These are phyloP conservation scores for Rallus crepitans DNA, from an alignment of 2,797 vertebrate species.

Conservation along the genomic window DNA sequence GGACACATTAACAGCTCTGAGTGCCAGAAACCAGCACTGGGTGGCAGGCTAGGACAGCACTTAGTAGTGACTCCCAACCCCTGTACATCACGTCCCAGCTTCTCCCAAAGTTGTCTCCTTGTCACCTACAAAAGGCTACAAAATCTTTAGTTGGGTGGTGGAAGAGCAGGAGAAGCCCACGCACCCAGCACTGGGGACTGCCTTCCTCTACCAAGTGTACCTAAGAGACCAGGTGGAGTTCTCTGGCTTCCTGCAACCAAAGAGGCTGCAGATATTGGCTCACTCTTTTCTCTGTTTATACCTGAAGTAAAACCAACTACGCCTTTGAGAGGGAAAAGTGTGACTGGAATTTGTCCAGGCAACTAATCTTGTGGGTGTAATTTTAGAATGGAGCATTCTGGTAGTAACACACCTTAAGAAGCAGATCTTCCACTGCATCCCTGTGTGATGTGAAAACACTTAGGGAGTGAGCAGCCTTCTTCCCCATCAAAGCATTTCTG, in stretches of 20 bases:
- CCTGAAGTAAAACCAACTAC: neutral
- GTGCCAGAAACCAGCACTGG: slow-evolving; percentile 71
- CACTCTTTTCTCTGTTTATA: slow-evolving; percentile 3
- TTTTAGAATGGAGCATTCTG: neutral
- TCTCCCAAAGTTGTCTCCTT: slow-evolving; percentile 28
- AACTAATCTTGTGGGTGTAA: neutral
- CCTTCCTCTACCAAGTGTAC: neutral
- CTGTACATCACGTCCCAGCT: neutral
- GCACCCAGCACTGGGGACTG: neutral
- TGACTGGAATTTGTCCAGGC: neutral
- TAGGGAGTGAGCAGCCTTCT: neutral
- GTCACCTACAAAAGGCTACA: slow-evolving; percentile 41
- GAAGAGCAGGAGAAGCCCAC: neutral
- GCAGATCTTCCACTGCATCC: neutral
- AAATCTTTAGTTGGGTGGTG: slow-evolving; percentile 43
- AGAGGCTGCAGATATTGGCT: neutral
- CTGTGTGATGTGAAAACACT: neutral
- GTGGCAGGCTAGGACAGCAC: slow-evolving; percentile 78
- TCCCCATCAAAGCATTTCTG: neutral
- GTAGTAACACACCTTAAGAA: neutral
- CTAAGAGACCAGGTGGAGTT: slow-evolving; percentile 38
- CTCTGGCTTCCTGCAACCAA: neutral
- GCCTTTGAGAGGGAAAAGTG: neutral
- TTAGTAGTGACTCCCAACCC: slow-evolving; percentile 13
- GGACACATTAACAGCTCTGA: neutral